phyloP scores from a whole-genome alignment of 2,113 vertebrate species.

The Aldabrachelys gigantea region DNA sequence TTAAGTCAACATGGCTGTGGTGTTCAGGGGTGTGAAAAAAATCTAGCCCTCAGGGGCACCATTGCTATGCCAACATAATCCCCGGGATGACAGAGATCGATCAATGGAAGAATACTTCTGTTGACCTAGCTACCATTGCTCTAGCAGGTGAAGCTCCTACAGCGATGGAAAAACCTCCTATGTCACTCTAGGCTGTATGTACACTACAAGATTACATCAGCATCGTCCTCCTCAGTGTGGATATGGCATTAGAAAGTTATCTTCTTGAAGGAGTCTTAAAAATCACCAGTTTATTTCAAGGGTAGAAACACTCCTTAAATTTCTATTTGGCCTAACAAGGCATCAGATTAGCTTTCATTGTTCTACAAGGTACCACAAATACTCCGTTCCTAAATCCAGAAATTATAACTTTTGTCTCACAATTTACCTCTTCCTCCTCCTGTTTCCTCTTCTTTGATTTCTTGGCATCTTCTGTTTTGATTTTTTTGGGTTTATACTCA shows the following conservation, averaged over 20 bases:
- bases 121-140: neutral
- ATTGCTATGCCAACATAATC: neutral
- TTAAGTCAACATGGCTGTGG: neutral
- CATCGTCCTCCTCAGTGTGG: neutral
- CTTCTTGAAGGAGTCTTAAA: neutral
- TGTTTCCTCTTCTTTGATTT: conserved; percentile 94
- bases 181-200: neutral
- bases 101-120: neutral
- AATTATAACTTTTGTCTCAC: neutral
- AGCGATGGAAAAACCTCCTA: neutral
- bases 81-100: neutral
- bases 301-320: neutral
- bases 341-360: neutral
- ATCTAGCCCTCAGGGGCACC: too few species aligned
- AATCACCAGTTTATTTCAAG: neutral
- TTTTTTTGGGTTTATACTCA: conserved; percentile 94
- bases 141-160: neutral
- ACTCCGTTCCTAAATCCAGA: neutral
- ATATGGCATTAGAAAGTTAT: neutral
- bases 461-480: conserved; percentile 93
- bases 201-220: neutral
- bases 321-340: neutral
- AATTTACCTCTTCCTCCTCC: conserved; percentile 85
- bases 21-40: neutral
- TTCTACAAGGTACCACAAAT: neutral